Percentiles rank a stretch among this genome's conserved stretches.
phyloP scores from a whole-genome alignment of 2,797 vertebrate genomes.

The Cynopterus sphinx region DNA sequence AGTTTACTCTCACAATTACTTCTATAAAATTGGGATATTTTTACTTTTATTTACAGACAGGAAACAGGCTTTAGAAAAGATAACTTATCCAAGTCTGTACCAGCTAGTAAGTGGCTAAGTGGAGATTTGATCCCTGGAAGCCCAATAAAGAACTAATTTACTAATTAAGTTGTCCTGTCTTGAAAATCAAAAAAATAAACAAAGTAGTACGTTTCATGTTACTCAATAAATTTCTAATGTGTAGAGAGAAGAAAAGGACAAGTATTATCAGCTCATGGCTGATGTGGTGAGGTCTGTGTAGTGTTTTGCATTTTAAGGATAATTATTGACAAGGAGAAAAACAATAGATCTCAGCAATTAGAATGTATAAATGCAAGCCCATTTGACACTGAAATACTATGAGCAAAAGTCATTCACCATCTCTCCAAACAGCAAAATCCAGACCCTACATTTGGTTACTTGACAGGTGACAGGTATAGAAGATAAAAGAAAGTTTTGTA shows the following conservation, averaged over 20 bases:
- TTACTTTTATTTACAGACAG: not conserved
- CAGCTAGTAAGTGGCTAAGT: not conserved
- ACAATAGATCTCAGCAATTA: not conserved
- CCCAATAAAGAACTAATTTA: not conserved
- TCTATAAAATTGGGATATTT: not conserved
- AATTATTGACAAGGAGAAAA: not conserved
- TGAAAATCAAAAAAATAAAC: slow-evolving; percentile 3
- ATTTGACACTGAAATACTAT: not conserved
- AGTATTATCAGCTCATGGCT: not conserved
- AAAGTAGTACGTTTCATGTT: not conserved
- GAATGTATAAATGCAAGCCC: not conserved
- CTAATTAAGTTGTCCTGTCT: not conserved
- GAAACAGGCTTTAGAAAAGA: not conserved
- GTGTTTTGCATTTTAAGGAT: not conserved
- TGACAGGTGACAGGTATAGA: not conserved
- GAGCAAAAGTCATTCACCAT: not conserved
- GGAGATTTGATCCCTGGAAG: not conserved
- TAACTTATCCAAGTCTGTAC: not conserved
- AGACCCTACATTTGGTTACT: not conserved
- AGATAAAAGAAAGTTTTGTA: not conserved
- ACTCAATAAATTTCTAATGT: not conserved
- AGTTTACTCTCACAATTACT: slow-evolving; percentile 4
- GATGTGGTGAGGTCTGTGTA: not conserved
- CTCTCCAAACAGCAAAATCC: not conserved
- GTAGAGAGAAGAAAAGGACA: not conserved